Evolutionary conservation across 2,113 vertebrate species (phyloP), one percentile per base, ranked within the genome.

Genomic region (Cariama cristata): DNA sequence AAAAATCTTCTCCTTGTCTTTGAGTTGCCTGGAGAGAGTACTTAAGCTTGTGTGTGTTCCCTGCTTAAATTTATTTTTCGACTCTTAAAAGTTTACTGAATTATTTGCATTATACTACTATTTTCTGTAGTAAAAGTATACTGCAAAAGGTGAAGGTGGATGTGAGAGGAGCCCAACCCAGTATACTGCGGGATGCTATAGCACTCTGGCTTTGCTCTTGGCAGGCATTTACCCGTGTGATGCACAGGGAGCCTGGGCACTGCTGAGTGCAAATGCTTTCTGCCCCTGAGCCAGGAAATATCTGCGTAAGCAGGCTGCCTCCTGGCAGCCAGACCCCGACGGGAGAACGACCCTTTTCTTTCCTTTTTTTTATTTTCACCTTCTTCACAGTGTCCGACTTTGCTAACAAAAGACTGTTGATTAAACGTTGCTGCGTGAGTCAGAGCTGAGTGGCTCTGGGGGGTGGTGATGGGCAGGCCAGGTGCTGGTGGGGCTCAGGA

Each of bases 121-220:
- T 38, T 56, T 73, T 53, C 32, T 53, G 0, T 22, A 8, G 12
- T 15, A 5, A 21, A 56, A 45, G 21, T 30, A 33, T 17, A 27
- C 42, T 7, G 52, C 33, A 16, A 44, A 27, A 12, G 32, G 9
- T 1, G 38, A 22, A 22, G 44, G 9, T 2, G 33, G 18, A 12
- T 6, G 27, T 16, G 67, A 60, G 62, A 1, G 23, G 23, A n/a
- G 56, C 9, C 23, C 79, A 11, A 4, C 11, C 8, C 58, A 3
- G 24, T 7, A 2, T 4, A 2, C 5, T 0, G 0, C 0, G 12
- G 3, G 16, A 7, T 30, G 47, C 50, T 22, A 2, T 4, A 30
- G 33, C 38, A 6, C 27, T 30, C 76, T 47, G 2, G 0, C 27
- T 28, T 56, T 11, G 14, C 22, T 38, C n/a, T 30, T 1, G 44